Conservation (phyloP, 2,888 invertebrate genomes). For the Luperina nickerlii region DNA sequence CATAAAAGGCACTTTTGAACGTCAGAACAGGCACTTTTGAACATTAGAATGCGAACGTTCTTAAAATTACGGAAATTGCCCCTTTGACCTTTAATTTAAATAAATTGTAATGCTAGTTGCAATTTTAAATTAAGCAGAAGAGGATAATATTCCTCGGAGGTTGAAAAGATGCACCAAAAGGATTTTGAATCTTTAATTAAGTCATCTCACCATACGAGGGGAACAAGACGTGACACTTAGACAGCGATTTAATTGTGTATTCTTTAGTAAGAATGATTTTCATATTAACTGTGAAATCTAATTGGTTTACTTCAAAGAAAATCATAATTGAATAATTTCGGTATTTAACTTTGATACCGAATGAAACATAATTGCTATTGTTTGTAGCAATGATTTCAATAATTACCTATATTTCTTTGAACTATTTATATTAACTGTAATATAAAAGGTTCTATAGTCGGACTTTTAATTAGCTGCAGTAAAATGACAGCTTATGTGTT, state of each 20-base stretch:
- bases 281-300: conserved; percentile 13
- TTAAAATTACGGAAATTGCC: not conserved
- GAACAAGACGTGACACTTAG: not conserved
- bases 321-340: conserved; percentile 30
- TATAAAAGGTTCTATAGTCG: too few relatives aligned
- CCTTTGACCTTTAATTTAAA: not conserved
- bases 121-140: not conserved
- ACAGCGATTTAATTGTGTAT: conserved; percentile 13
- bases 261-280: conserved; percentile 1
- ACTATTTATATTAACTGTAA: not conserved
- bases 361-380: conserved; percentile 15
- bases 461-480: too few relatives aligned
- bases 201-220: not conserved
- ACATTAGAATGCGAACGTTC: not conserved
- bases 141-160: not conserved
- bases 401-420: not conserved
- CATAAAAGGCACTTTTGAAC: too few relatives aligned
- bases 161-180: not conserved
- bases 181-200: not conserved
- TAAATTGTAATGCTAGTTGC: not conserved
- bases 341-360: conserved; percentile 34
- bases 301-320: conserved; percentile 41
- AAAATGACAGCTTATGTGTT: too few relatives aligned
- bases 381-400: conserved; percentile 1
- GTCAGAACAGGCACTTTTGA: too few relatives aligned